Conservation (phyloP, 2,888 invertebrate genomes). For the Hypomecis atomaria region DNA sequence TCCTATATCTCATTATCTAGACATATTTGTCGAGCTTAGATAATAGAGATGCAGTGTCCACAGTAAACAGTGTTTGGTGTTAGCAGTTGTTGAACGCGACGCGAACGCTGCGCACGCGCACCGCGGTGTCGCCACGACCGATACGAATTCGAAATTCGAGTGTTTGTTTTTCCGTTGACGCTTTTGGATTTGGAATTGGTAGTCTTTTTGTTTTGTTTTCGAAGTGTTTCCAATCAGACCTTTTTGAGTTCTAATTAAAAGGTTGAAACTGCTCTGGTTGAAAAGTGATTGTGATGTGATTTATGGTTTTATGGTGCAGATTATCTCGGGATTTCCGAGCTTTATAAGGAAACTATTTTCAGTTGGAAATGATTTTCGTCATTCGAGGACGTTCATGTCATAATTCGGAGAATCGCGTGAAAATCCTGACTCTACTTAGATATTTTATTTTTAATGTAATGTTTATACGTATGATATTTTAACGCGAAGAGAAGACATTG, state of each 20-base stretch:
- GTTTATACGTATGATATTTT: background rate
- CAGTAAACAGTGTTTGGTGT: slow-evolving; percentile 42
- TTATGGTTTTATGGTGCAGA: slow-evolving; percentile 35
- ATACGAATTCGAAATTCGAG: slow-evolving; percentile 37
- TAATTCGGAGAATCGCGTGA: background rate
- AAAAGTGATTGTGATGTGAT: slow-evolving; percentile 39
- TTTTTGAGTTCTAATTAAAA: slow-evolving; percentile 2
- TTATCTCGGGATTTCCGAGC: slow-evolving; percentile 5
- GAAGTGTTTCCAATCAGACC: slow-evolving; percentile 10
- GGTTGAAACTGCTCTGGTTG: slow-evolving; percentile 1
- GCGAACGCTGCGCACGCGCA: slow-evolving; percentile 78
- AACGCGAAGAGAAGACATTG: too few species aligned
- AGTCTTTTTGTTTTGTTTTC: slow-evolving; percentile 30
- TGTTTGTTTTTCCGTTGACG: slow-evolving; percentile 27
- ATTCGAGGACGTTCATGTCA: background rate
- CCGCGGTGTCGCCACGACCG: slow-evolving; percentile 32
- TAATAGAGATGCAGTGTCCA: slow-evolving; percentile 51
- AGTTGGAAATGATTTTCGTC: background rate
- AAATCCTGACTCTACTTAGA: background rate
- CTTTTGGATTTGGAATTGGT: slow-evolving; percentile 33
- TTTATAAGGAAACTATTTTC: background rate
- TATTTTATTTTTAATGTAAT: background rate
- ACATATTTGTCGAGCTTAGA: slow-evolving; percentile 49
- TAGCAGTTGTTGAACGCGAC: slow-evolving; percentile 76
- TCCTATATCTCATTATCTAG: slow-evolving; percentile 44